Base-by-base conservation (phyloP, 2,113 vertebrate genomes). In the Brevimyrus niger region DNA sequence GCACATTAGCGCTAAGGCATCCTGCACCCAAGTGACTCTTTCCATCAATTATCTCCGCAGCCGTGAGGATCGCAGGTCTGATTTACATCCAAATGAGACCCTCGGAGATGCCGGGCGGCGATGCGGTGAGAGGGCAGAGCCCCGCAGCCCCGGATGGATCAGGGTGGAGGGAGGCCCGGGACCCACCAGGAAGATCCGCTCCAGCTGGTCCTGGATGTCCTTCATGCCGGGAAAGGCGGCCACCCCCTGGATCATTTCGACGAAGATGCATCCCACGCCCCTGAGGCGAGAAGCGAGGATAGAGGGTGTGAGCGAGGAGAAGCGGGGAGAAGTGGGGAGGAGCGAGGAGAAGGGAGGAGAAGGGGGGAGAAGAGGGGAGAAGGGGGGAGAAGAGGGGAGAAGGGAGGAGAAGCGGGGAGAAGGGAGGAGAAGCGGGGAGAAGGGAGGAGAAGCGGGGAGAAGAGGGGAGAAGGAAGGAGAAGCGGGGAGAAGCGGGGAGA, bases 211-310 rank as follows among this genome's bases (percentile, higher is more conserved):
- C 87, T 97, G 96, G 92, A 97, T 96, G 89, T 97, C 96, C 94
- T 97, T 97, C 96, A 97, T 97, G 94, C 96, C 96, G 87, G 96
- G 96, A 94, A 97, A 97, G 91, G 96, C 96, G 93, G 96, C 96
- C 0, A 96, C 96, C 69, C 96, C 96, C 94, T 97, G 96, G 90
- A 97, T 97, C 96, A 97, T 97, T 94, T 97, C 96, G 76, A 97
- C 94, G 91, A 97, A 97, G 94, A 97, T 97, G 93, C 96, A 97
- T 83, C 96, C 96, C 0, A 97, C 96, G 89, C 96, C 96, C 96
- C 96, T 97, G 86, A 5, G 92, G 87, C 93, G 46, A 86, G 58
- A 91, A 90, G 35, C 47, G 86, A 90, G 83, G 7, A 10, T 91
- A 13, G 65, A 1, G n/a, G n/a, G 58, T n/a, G 27, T 86, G 85